Conservation (phyloP, 2,113 vertebrate genomes). For the Microtus ochrogaster region DNA sequence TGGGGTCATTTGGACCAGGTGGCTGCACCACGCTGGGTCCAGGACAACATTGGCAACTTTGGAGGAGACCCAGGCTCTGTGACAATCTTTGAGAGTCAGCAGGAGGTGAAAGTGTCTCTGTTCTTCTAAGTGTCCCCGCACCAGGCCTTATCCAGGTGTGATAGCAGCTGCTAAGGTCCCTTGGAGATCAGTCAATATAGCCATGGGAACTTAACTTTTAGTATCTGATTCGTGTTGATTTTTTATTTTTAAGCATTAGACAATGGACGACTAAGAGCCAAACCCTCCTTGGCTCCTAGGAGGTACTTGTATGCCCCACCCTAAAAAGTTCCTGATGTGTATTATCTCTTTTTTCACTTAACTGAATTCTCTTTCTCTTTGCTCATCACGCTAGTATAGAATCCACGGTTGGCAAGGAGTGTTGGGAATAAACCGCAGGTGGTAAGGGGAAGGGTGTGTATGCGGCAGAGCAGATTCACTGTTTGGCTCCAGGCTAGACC, state of each 20-base stretch:
- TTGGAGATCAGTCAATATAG: neutral
- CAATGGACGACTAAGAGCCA: neutral
- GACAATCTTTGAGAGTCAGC: constrained; percentile 93
- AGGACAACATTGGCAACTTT: constrained; percentile 92
- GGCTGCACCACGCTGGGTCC: constrained; percentile 92
- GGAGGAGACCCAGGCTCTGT: constrained; percentile 91
- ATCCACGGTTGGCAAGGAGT: neutral
- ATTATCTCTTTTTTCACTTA: neutral
- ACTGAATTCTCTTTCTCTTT: neutral
- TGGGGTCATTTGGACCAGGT: constrained; percentile 93
- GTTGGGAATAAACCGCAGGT: neutral
- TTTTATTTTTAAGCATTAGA: neutral
- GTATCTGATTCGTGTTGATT: neutral
- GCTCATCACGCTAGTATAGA: neutral
- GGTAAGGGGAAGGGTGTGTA: rapidly evolving
- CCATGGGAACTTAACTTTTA: neutral
- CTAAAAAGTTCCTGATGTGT: neutral
- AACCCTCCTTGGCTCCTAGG: neutral
- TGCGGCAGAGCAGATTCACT: neutral
- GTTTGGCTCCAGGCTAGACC: neutral
- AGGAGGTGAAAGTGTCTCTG: constrained; percentile 90
- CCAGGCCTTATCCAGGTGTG: neutral
- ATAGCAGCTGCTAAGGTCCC: neutral
- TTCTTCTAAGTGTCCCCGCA: constrained; percentile 85
- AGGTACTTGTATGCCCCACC: neutral